A percentile compares a stretch with the other conserved stretches of the same genome.
Evolutionary conservation across 2,113 vertebrate species (phyloP).

Genomic region (Tetraodon nigroviridis): DNA sequence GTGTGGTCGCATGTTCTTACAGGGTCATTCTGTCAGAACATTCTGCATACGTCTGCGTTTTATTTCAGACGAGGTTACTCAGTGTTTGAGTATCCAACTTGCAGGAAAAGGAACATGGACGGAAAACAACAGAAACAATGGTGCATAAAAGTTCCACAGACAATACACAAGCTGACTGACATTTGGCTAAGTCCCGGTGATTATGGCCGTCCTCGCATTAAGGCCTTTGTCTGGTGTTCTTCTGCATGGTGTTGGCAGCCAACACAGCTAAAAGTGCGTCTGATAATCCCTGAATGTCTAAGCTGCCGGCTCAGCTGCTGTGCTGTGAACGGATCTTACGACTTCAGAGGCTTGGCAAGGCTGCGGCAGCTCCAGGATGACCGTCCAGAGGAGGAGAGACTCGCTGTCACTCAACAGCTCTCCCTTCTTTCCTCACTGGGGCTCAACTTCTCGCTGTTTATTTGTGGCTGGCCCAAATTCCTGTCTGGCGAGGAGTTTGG

Average conservation of each 20-base stretch:
- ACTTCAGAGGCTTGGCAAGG: constrained; percentile 25
- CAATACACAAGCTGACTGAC: constrained; percentile 46
- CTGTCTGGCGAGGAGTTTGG: constrained; percentile 10
- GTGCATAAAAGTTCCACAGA: constrained; percentile 21
- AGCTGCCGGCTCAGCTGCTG: constrained; percentile 44
- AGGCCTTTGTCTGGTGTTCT: constrained; percentile 42
- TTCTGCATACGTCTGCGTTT: too few relatives aligned
- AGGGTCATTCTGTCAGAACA: too few relatives aligned
- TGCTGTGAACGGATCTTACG: constrained; percentile 46
- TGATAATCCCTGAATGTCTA: constrained; percentile 65
- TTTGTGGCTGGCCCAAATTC: not conserved
- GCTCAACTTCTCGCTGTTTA: not conserved
- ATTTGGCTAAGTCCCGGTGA: constrained; percentile 42
- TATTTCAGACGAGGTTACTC: too few relatives aligned
- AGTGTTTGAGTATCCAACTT: too few relatives aligned
- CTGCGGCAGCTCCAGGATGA: constrained; percentile 41
- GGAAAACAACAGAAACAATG: constrained; percentile 27
- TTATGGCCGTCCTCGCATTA: constrained; percentile 14
- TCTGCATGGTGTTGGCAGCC: constrained; percentile 38
- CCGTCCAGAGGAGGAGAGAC: constrained; percentile 8
- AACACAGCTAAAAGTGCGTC: constrained; percentile 57
- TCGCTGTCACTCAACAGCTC: constrained; percentile 6
- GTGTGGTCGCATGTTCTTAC: too few relatives aligned
- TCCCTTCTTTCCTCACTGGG: constrained; percentile 1
- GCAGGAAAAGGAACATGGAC: constrained; percentile 23